phyloP scores from a whole-genome alignment of 2,113 vertebrate genomes.

The Callorhinus ursinus region DNA sequence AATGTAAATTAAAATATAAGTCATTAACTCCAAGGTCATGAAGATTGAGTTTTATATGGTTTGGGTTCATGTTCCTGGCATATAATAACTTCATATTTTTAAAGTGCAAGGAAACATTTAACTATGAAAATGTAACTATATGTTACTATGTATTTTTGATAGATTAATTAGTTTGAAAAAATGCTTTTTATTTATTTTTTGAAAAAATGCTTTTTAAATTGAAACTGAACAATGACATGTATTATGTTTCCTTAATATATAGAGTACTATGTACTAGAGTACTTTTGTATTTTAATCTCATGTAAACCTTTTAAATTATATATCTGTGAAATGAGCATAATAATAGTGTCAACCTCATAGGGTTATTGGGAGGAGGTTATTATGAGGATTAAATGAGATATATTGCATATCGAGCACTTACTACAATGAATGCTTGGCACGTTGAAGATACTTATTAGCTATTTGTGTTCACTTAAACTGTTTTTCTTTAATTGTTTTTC shows the following conservation, averaged over 20 bases:
- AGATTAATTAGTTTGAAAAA: background rate
- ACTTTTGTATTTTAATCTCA: constrained; percentile 16
- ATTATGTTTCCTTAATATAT: background rate
- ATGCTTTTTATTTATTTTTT: background rate
- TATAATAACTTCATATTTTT: constrained; percentile 29
- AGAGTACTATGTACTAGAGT: background rate
- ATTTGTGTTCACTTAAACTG: constrained; percentile 7
- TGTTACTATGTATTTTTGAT: constrained; percentile 26
- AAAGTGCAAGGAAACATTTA: constrained; percentile 5
- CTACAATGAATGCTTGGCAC: background rate
- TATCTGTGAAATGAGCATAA: background rate
- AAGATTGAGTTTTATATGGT: constrained; percentile 19
- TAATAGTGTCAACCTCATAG: background rate
- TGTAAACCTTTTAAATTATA: background rate
- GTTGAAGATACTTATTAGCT: background rate
- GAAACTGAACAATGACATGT: constrained; percentile 24
- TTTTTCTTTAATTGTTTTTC: constrained; percentile 53
- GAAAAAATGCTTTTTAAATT: background rate
- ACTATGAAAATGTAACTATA: background rate
- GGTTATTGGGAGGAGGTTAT: background rate
- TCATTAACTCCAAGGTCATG: no score
- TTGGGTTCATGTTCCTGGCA: constrained; percentile 12
- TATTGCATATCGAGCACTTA: background rate
- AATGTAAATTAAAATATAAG: background rate
- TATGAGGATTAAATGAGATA: background rate